Base-by-base conservation (phyloP, 1,140 invertebrate genomes). In the Drosophila pallidifrons region DNA sequence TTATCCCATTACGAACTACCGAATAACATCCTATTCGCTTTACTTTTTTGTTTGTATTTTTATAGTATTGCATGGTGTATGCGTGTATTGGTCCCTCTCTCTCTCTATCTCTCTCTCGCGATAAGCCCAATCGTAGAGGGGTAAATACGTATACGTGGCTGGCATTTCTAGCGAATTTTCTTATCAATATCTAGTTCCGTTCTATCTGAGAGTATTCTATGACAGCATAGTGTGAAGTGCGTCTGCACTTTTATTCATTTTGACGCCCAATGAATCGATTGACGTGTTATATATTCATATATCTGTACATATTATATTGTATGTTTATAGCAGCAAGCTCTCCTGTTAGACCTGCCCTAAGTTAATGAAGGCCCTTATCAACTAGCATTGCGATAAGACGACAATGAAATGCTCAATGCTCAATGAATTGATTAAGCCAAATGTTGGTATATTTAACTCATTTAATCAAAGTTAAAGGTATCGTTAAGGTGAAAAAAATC, bases 141-240 rank as follows among this genome's bases (percentile, higher is more conserved):
- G 16, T 25, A 25, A 25, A 25, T 25, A 25, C 20, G 20, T 28
- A 45, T 57, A 66, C 51, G 69, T 66, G 52, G 30, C 41, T 47
- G 20, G 15, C 30, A 64, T 55, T 71, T 71, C 60, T 11, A 47
- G 60, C 69, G 61, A 72, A 72, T 43, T 72, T 6, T 41, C 13
- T 72, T 72, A 72, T 66, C 61, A 57, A 10, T 58, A 58, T 25
- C 32, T 41, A 41, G 32, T 69, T 60, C 45, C 54, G 54, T 32
- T 49, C 3, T 49, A 49, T 67, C 51, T 32, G 45, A 46, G 43
- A 13, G 3, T 58, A 10, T 20, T 57, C 32, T 41, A 55, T 55
- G 28, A 55, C 52, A 55, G 52, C 28, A 20, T 15, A 8, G 46
- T 47, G 46, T 52, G 20, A 52, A 30, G 25, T 55, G 6, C 32